Percentiles rank a stretch among this genome's conserved stretches.
These are phyloP conservation scores for Acropternis orthonyx DNA, from an alignment of 2,797 vertebrate genomes.

Conservation along the genomic window DNA sequence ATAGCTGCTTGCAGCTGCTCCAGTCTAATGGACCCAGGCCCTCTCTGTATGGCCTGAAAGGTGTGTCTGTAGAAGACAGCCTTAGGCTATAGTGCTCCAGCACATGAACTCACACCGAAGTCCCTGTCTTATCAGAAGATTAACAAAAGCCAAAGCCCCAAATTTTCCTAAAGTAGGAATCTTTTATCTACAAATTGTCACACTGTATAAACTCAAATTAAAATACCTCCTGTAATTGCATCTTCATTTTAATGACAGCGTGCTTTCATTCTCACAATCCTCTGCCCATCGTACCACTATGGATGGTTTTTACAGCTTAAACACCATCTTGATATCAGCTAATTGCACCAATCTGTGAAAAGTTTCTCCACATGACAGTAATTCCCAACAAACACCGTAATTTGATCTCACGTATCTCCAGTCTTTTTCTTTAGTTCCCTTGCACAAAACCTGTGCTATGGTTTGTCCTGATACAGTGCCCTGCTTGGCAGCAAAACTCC, in stretches of 20 bases:
- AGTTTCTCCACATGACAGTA: neutral
- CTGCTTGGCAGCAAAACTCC: neutral
- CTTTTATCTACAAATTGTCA: neutral
- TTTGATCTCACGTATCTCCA: neutral
- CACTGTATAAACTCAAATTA: neutral
- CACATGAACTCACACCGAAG: neutral
- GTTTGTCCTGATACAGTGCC: neutral
- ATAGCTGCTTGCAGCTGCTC: constrained; percentile 22
- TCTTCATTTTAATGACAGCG: constrained; percentile 21
- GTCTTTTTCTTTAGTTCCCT: neutral
- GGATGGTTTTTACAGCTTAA: constrained; percentile 24
- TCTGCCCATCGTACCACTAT: neutral
- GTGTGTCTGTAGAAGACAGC: neutral
- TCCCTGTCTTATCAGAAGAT: neutral
- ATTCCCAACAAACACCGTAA: neutral
- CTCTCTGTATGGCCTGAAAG: neutral
- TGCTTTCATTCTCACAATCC: neutral
- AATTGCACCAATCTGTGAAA: constrained; percentile 1
- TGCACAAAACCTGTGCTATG: neutral
- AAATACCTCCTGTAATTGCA: neutral
- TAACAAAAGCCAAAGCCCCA: neutral
- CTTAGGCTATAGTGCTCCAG: neutral
- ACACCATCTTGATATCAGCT: neutral
- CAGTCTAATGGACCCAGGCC: neutral
- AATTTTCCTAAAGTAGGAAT: neutral